phyloP scores from a whole-genome alignment of 2,113 vertebrate genomes.

The Polypterus senegalus region DNA sequence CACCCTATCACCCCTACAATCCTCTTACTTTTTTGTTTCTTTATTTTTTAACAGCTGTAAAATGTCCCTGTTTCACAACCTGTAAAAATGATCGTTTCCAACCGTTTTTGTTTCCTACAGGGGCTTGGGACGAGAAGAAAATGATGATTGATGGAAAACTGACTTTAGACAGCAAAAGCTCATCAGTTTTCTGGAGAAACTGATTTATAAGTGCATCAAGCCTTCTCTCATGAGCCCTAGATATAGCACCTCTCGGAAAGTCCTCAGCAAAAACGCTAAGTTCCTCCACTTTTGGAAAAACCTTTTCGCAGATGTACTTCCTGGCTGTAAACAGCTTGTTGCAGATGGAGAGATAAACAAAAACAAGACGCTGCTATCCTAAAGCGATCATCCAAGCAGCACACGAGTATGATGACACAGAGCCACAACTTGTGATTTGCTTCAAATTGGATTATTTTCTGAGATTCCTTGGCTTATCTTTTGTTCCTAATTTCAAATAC shows the following conservation, averaged over 20 bases:
- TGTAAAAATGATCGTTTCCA: conserved; percentile 53
- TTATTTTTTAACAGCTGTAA: conserved; percentile 34
- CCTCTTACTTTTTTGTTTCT: too few species aligned
- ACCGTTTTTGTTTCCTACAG: conserved; percentile 60
- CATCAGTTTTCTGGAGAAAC: conserved; percentile 47
- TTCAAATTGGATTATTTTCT: conserved; percentile 29
- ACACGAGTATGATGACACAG: conserved; percentile 46
- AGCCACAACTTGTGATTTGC: conserved; percentile 38
- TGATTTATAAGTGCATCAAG: conserved; percentile 31
- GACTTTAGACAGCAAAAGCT: conserved; percentile 48
- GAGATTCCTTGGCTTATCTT: conserved; percentile 16
- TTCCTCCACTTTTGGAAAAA: conserved; percentile 27
- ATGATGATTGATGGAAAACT: conserved; percentile 67
- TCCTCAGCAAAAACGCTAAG: conserved; percentile 33
- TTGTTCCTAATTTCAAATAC: conserved; percentile 9
- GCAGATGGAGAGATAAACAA: background rate
- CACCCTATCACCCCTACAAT: too few species aligned
- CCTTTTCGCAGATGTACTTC: background rate
- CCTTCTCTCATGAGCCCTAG: conserved; percentile 30
- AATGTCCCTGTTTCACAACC: conserved; percentile 48
- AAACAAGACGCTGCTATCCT: conserved; percentile 18
- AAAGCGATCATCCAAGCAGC: conserved; percentile 30
- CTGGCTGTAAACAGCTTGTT: conserved; percentile 22
- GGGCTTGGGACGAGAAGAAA: conserved; percentile 51
- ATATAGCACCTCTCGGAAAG: conserved; percentile 33